Evolutionary conservation across 2,113 vertebrate species (phyloP).

Genomic region (Zosterops japonicus): DNA sequence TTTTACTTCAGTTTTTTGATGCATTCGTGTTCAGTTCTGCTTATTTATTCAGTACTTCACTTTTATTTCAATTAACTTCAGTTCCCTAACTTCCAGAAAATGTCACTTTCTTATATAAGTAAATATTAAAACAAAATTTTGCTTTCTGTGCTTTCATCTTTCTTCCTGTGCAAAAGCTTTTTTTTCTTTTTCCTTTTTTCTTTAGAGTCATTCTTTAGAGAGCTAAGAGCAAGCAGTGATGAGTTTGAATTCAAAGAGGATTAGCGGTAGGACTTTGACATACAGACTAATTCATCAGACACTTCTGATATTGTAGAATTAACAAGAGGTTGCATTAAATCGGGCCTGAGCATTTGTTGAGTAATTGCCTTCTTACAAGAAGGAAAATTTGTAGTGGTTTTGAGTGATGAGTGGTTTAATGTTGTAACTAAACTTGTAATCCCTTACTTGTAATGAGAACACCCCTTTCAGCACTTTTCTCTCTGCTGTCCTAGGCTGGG

Average conservation of each 20-base stretch:
- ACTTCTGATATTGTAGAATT: conserved; percentile 17
- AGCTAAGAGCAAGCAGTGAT: neutral
- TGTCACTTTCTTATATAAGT: neutral
- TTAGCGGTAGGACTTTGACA: conserved; percentile 15
- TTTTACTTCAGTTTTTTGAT: neutral
- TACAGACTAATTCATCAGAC: conserved; percentile 8
- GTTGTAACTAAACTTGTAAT: neutral
- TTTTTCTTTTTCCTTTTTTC: fast-evolving
- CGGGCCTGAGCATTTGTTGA: conserved; percentile 3
- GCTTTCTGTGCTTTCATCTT: neutral
- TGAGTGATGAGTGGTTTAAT: conserved; percentile 19
- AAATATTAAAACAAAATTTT: neutral
- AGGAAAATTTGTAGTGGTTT: neutral
- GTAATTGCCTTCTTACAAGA: conserved; percentile 23
- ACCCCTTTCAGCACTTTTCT: neutral
- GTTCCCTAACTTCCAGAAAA: neutral
- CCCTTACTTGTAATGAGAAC: neutral
- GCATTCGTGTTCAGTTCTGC: neutral
- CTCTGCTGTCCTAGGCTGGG: neutral
- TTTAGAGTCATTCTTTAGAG: neutral
- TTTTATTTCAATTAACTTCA: neutral
- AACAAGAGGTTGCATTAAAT: conserved; percentile 15
- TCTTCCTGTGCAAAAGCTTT: neutral
- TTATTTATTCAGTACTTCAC: neutral
- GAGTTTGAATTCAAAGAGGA: neutral